Conservation (phyloP, 2,888 invertebrate species). For the Thyatira batis region DNA sequence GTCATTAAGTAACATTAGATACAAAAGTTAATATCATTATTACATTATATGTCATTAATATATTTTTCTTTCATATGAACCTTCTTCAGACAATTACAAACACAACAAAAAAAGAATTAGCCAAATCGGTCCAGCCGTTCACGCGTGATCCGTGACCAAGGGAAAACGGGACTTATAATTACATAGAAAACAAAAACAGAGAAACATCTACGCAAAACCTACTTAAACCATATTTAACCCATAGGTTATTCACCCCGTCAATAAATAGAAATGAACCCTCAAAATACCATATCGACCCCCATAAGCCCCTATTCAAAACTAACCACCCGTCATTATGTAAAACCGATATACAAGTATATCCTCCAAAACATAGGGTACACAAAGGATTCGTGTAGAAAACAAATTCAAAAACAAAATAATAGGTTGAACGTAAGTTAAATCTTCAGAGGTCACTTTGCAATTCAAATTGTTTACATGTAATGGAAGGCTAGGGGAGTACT, state of each 20-base stretch:
- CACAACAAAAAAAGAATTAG: no score
- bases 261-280: not conserved
- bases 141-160: no score
- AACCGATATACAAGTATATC: not conserved
- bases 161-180: no score
- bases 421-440: not conserved
- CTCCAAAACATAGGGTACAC: not conserved
- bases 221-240: no score
- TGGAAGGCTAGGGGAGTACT: not conserved
- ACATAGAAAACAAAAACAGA: no score
- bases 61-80: no score
- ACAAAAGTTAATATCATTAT: no score
- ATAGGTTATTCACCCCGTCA: not conserved
- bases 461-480: not conserved
- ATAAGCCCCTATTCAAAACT: not conserved
- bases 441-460: not conserved
- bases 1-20: no score
- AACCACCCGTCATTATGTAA: constrained; percentile 4
- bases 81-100: no score
- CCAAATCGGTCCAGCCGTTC: no score
- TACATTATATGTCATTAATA: no score
- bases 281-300: not conserved
- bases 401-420: constrained; percentile 3
- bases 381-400: not conserved
- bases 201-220: no score